Evolutionary conservation across 2,113 vertebrate species (phyloP).

Genomic region (Nannobrachium achirus): DNA sequence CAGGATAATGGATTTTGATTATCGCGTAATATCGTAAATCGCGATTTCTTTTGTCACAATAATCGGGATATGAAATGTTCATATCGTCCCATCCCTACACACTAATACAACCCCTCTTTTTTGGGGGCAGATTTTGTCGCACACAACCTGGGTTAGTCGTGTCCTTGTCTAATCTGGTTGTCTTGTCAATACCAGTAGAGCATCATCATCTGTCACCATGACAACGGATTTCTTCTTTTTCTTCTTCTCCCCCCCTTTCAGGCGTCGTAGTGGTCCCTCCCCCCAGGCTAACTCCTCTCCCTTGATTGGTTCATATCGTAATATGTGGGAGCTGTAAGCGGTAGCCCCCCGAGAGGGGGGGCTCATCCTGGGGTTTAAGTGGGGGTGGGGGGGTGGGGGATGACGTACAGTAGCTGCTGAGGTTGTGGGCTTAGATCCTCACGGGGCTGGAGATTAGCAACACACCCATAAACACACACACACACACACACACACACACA

Average conservation of each 20-base stretch:
- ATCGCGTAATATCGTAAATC: no score
- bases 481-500: constrained; percentile 23
- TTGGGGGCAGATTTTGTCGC: constrained; percentile 48
- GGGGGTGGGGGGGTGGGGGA: constrained; percentile 5
- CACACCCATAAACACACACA: constrained; percentile 2
- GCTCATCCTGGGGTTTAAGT: constrained; percentile 58
- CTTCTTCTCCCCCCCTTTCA: constrained; percentile 35
- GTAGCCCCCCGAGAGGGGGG: constrained; percentile 35
- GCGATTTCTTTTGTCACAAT: no score
- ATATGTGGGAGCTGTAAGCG: constrained; percentile 44
- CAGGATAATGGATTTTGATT: no score
- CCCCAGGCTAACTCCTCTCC: constrained; percentile 44
- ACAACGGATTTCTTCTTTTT: constrained; percentile 48
- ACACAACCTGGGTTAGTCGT: constrained; percentile 50
- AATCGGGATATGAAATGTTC: no score
- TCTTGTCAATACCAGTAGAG: constrained; percentile 67
- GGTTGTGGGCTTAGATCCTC: constrained; percentile 49
- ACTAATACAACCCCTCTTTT: constrained; percentile 15
- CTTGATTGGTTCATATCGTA: constrained; percentile 57
- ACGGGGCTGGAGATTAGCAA: constrained; percentile 13
- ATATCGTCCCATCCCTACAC: no score
- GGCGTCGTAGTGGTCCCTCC: constrained; percentile 51
- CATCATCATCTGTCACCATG: constrained; percentile 73
- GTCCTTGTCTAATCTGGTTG: constrained; percentile 63
- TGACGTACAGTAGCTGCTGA: constrained; percentile 44